Evolutionary conservation across 2,113 vertebrate species (phyloP).

Genomic region (Xiphophorus hellerii): DNA sequence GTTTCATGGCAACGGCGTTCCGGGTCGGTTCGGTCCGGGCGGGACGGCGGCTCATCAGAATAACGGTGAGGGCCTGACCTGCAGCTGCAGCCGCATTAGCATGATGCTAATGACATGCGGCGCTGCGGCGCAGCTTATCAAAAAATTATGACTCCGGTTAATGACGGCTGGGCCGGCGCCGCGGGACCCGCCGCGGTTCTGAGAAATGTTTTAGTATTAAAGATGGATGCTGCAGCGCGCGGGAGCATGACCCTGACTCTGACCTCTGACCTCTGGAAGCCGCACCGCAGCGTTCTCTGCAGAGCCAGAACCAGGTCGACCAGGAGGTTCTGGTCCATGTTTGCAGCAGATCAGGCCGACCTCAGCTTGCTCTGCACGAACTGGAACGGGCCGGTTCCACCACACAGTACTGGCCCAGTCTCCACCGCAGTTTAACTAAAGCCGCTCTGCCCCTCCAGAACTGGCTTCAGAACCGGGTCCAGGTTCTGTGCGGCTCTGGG

Average conservation of each 20-base stretch:
- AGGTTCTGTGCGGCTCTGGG: background rate
- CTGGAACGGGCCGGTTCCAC: background rate
- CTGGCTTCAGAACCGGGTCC: background rate
- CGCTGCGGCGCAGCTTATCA: slow-evolving; percentile 56
- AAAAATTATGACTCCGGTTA: slow-evolving; percentile 77
- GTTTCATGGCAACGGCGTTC: too few species aligned
- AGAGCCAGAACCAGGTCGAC: slow-evolving; percentile 20
- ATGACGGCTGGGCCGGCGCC: slow-evolving; percentile 55
- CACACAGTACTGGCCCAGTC: background rate
- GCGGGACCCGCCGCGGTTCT: slow-evolving; percentile 67
- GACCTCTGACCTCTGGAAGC: slow-evolving; percentile 45
- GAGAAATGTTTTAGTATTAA: slow-evolving; percentile 71
- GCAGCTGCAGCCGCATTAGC: slow-evolving; percentile 57
- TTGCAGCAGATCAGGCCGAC: slow-evolving; percentile 22
- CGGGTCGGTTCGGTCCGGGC: slow-evolving; percentile 18
- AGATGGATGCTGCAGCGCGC: slow-evolving; percentile 67
- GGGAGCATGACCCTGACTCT: slow-evolving; percentile 37
- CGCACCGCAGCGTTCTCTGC: background rate
- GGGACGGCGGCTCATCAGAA: slow-evolving; percentile 70
- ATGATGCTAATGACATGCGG: slow-evolving; percentile 74
- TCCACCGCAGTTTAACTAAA: slow-evolving; percentile 49
- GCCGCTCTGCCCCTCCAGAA: background rate
- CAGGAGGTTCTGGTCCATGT: slow-evolving; percentile 25
- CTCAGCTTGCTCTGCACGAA: background rate
- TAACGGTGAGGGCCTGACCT: slow-evolving; percentile 57